These are phyloP conservation scores for Melitaea athalia DNA, from an alignment of 2,888 invertebrate genomes.

Conservation along the genomic window DNA sequence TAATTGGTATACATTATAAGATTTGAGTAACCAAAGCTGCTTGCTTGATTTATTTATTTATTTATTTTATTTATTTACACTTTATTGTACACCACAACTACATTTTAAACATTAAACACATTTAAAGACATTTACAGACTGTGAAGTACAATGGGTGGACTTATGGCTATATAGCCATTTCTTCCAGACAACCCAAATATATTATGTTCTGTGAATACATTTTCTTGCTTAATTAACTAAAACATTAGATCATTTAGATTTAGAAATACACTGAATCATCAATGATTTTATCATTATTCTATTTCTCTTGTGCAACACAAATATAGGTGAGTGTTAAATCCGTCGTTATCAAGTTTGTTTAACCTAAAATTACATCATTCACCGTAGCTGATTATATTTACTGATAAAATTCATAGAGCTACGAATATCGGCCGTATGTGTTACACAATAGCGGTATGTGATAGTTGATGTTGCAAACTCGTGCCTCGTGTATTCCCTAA, in stretches of 20 bases:
- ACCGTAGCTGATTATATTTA: slow-evolving; percentile 30
- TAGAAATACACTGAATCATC: too few species aligned
- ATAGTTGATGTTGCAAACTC: slow-evolving; percentile 3
- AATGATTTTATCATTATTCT: slow-evolving; percentile 6
- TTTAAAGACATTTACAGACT: too few species aligned
- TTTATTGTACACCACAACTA: too few species aligned
- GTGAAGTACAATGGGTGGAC: too few species aligned
- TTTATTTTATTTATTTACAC: too few species aligned
- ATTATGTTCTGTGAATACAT: not conserved
- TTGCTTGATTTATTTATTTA: too few species aligned
- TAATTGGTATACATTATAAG: too few species aligned
- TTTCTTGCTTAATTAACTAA: not conserved
- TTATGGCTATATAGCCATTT: too few species aligned
- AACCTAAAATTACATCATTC: slow-evolving; percentile 52
- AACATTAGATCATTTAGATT: not conserved
- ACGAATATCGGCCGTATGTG: slow-evolving; percentile 35
- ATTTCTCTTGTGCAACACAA: slow-evolving; percentile 13
- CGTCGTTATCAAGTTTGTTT: slow-evolving; percentile 48
- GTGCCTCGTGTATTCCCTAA: slow-evolving; percentile 9
- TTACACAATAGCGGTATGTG: slow-evolving; percentile 36
- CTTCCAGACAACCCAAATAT: too few species aligned
- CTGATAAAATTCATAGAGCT: slow-evolving; percentile 38
- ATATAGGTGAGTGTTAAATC: slow-evolving; percentile 38
- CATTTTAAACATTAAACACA: too few species aligned
- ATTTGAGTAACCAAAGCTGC: too few species aligned